phyloP scores from a whole-genome alignment of 2,888 invertebrate species.

The Lepetodrilus schrolli region DNA sequence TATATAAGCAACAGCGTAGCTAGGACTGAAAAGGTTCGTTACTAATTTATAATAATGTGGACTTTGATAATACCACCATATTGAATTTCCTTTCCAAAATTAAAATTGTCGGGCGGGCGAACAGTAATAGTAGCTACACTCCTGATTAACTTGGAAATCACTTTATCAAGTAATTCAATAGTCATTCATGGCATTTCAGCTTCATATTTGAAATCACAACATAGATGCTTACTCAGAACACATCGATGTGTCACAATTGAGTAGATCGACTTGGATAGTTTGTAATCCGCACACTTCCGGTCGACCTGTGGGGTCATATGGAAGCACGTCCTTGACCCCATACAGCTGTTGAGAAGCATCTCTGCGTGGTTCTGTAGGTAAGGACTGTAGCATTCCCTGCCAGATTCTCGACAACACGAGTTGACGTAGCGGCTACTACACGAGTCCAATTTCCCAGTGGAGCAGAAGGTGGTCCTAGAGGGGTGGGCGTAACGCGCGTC shows the following conservation, averaged over 20 bases:
- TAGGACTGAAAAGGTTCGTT: too few relatives aligned
- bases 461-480: neutral
- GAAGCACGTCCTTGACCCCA: neutral
- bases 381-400: neutral
- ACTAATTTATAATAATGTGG: too few relatives aligned
- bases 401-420: neutral
- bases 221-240: neutral
- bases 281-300: neutral
- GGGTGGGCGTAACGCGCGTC: neutral
- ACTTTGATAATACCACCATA: too few relatives aligned
- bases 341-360: neutral
- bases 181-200: too few relatives aligned
- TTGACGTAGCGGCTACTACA: constrained; percentile 2
- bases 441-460: neutral
- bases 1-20: too few relatives aligned
- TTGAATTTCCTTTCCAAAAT: too few relatives aligned
- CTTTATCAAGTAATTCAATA: too few relatives aligned
- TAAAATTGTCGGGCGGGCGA: too few relatives aligned
- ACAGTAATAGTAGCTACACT: too few relatives aligned
- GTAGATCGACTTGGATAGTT: neutral
- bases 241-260: constrained; percentile 2
- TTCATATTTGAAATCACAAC: neutral
- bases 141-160: too few relatives aligned
- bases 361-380: neutral
- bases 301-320: constrained; percentile 12